Evolutionary conservation across 2,113 vertebrate species (phyloP), one percentile per base, ranked within the genome.

Genomic region (Philantomba maxwellii): DNA sequence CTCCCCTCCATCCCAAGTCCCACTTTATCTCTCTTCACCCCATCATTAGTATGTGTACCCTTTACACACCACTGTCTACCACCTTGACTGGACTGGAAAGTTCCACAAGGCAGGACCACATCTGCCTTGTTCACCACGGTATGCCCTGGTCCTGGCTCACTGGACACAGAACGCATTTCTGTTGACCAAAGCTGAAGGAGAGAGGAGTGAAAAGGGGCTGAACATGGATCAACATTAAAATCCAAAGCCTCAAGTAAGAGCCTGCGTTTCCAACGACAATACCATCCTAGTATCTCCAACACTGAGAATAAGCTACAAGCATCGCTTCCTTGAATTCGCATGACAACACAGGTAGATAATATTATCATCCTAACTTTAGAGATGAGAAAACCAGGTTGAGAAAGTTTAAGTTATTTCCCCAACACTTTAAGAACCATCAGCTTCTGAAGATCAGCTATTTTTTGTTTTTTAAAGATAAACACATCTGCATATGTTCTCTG

Each of bases 21-120:
- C 19, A 4, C 49, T 53, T 70, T 26, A 28, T 33, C 17, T 90
- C 49, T 28, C 77, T 70, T 84, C 83, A 47, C 30, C 4, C 49
- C 60, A 14, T 36, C 66, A 39, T 82, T 36, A 62, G 4, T 6
- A 64, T 26, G 5, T 21, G 26, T 2, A 16, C 5, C n/a, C 57
- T 92, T 73, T 49, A 51, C 11, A 87, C 58, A 39, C 87, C 66
- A 75, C 55, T 25, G 14, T 19, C 87, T 49, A n/a, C 39, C 47
- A 1, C 49, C 62, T 43, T 51, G 83, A 73, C 49, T 30, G 36
- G 26, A 73, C 78, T 53, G 39, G 77, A 91, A 97, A 96, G 90
- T 86, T 91, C 88, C 70, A 73, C 0, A 6, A 84, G 49, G 58
- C 85, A 78, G 51, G 19, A 23, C 43, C 28, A 25, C 1, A n/a